Percentiles rank a stretch among this genome's conserved stretches.
These are phyloP conservation scores for Antitype chi DNA, from an alignment of 2,888 invertebrate species.

Conservation along the genomic window DNA sequence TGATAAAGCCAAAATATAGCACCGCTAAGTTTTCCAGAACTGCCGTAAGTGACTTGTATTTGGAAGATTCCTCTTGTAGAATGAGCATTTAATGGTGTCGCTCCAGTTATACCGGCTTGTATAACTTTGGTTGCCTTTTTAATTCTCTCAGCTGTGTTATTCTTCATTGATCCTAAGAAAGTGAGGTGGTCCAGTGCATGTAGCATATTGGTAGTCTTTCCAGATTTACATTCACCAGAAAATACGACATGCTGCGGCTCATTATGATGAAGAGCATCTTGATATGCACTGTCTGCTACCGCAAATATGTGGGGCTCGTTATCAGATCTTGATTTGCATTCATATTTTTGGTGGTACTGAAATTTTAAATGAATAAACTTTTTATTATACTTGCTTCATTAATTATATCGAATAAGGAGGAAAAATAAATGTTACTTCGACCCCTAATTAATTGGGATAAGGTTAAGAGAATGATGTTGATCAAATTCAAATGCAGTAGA, in stretches of 20 bases:
- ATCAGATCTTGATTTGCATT: slow-evolving; percentile 96
- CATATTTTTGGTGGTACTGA: slow-evolving; percentile 95
- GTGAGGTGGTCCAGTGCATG: slow-evolving; percentile 95
- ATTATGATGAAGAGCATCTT: slow-evolving; percentile 97
- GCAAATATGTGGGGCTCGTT: slow-evolving; percentile 97
- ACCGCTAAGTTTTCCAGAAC: slow-evolving; percentile 96
- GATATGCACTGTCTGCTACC: slow-evolving; percentile 97
- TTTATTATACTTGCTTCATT: background rate
- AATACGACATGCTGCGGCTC: slow-evolving; percentile 96
- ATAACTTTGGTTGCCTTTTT: slow-evolving; percentile 93
- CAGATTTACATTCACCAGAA: slow-evolving; percentile 97
- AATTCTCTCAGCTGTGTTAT: slow-evolving; percentile 92
- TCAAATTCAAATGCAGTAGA: background rate
- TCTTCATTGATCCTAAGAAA: slow-evolving; percentile 94
- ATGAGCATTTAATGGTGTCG: slow-evolving; percentile 95
- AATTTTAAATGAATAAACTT: slow-evolving; percentile 66
- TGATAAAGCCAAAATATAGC: slow-evolving; percentile 96
- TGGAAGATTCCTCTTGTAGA: slow-evolving; percentile 96
- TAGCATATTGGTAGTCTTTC: slow-evolving; percentile 96
- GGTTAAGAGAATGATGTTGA: background rate
- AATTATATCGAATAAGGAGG: background rate
- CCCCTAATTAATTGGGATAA: background rate
- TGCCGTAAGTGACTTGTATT: slow-evolving; percentile 95
- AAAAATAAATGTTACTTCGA: background rate
- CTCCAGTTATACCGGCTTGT: slow-evolving; percentile 95